Conservation (phyloP, 2,113 vertebrate species). For the Ivindomyrus marchei region DNA sequence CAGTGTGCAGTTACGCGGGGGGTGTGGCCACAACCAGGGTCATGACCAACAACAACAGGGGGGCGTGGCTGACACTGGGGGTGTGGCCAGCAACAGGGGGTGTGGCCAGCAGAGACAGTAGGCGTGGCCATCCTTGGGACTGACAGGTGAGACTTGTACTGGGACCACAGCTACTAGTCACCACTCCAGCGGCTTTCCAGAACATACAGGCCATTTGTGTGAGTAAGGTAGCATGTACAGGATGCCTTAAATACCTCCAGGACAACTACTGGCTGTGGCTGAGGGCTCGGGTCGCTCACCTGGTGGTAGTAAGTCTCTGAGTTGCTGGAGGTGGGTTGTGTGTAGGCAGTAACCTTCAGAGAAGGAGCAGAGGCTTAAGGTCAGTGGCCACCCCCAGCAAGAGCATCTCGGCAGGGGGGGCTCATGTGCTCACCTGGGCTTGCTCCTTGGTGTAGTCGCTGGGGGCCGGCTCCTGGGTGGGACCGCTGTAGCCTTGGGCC, state of each 20-base stretch:
- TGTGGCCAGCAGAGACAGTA: background rate
- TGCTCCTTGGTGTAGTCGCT: slow-evolving; percentile 61
- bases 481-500: slow-evolving; percentile 55
- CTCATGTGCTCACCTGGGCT: slow-evolving; percentile 54
- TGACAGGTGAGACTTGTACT: background rate
- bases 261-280: background rate
- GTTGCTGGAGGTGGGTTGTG: slow-evolving; percentile 4
- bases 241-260: background rate
- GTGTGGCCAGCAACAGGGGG: too few relatives aligned
- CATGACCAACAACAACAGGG: background rate
- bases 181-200: background rate
- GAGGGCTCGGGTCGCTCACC: background rate
- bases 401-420: background rate
- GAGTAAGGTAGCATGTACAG: background rate
- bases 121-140: background rate
- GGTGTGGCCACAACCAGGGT: background rate
- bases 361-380: background rate
- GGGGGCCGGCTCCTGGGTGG: slow-evolving; percentile 48
- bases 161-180: background rate
- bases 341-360: slow-evolving; percentile 11
- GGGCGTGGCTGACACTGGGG: background rate
- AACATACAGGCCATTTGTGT: background rate
- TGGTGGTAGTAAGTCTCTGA: background rate
- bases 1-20: background rate
- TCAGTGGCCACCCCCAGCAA: background rate